A percentile compares a stretch with the other conserved stretches of the same genome.
Conservation (phyloP, 2,888 invertebrate genomes). For the Caenorhabditis sp. region DNA sequence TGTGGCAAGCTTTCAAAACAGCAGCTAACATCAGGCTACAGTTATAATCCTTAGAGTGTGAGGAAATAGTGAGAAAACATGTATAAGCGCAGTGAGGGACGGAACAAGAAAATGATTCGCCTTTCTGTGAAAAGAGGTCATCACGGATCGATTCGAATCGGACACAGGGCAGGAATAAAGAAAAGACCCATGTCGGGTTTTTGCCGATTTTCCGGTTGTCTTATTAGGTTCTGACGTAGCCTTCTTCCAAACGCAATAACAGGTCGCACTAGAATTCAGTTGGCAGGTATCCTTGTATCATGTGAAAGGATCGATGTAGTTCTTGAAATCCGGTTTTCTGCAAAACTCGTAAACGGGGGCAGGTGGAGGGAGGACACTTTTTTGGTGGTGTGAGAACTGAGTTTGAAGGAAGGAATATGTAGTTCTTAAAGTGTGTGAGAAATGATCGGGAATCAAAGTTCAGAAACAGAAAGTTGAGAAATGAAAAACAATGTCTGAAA, state of each 20-base stretch:
- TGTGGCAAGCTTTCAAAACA: neutral
- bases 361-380: constrained; percentile 2
- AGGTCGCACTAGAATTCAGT: constrained; percentile 9
- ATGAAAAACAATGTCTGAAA: too few relatives aligned
- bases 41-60: neutral
- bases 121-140: constrained; percentile 56
- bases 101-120: constrained; percentile 38
- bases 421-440: constrained; percentile 4
- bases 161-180: constrained; percentile 24
- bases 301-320: constrained; percentile 8
- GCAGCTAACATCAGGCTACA: constrained; percentile 27
- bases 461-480: neutral
- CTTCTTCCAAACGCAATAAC: constrained; percentile 2
- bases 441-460: neutral
- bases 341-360: constrained; percentile 36
- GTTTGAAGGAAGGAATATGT: neutral
- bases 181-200: constrained; percentile 29
- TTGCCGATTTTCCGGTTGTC: constrained; percentile 30
- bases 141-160: constrained; percentile 63
- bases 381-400: neutral
- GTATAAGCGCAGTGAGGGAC: constrained; percentile 22
- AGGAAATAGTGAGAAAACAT: constrained; percentile 15
- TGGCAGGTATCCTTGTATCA: constrained; percentile 29
- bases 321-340: constrained; percentile 54
- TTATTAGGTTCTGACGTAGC: constrained; percentile 32